Conservation (phyloP, 2,888 invertebrate species). For the Phaonia tiefii region DNA sequence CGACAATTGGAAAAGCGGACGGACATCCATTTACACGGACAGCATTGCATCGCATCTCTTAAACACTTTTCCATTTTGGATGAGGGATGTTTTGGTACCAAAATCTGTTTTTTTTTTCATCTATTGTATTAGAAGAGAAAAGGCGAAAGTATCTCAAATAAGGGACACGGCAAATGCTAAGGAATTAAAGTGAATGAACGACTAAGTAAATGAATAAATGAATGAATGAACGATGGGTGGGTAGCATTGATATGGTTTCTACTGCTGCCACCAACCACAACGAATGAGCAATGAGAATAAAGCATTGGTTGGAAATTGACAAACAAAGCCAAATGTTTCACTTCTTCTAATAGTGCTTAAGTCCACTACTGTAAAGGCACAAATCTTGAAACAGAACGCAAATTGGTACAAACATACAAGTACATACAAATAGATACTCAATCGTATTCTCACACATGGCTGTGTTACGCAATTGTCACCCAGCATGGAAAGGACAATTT, state of each 20-base stretch:
- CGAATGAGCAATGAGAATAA: background rate
- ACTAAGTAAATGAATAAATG: conserved; percentile 43
- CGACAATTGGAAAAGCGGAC: conserved; percentile 21
- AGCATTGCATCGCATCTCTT: background rate
- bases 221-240: conserved; percentile 50
- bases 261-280: background rate
- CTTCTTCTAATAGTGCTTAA: conserved; percentile 56
- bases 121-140: conserved; percentile 53
- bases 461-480: conserved; percentile 24
- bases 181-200: conserved; percentile 38
- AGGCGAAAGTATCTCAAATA: conserved; percentile 8
- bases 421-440: conserved; percentile 19
- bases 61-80: too few relatives aligned
- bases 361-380: background rate
- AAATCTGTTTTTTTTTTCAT: conserved; percentile 63
- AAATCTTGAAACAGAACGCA: conserved; percentile 46
- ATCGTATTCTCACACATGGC: background rate
- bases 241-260: conserved; percentile 56
- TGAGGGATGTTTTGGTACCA: conserved; percentile 57
- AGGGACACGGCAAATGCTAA: conserved; percentile 47
- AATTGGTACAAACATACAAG: conserved; percentile 45
- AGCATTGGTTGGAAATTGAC: conserved; percentile 60
- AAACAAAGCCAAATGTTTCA: conserved; percentile 65
- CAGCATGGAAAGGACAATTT: conserved; percentile 43
- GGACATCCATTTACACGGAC: conserved; percentile 14